Base-by-base conservation (phyloP, 2,113 vertebrate genomes). In the Orycteropus afer region DNA sequence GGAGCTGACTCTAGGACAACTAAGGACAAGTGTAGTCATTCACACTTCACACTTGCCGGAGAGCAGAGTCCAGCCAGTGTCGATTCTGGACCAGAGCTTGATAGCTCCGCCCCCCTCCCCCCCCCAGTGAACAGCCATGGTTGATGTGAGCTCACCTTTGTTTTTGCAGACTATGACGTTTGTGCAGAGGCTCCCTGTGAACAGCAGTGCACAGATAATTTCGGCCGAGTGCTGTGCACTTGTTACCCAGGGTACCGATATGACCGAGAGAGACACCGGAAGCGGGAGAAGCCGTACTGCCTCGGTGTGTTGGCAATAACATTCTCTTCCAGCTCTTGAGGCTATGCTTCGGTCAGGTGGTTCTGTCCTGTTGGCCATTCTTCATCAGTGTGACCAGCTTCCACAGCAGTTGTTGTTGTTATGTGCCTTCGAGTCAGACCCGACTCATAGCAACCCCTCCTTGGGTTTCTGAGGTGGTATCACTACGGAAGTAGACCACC, bases 161-260 rank as follows among this genome's bases (percentile, higher is more conserved):
- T 67, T 97, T 45, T 97, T 74, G 32, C 96, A 99, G 99, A 99
- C 92, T 99, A 99, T 5, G 99, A 99, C 7, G 99, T 99, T 71
- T 99, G 99, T 34, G 97, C 99, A 0, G 99, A 99, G 91, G 99
- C 99, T 71, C 99, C 99, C 57, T 99, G 99, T 0, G 99, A 99
- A 97, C 99, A 99, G 96, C 99, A 99, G 97, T 99, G 99, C 94
- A 99, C 99, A 0, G 99, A 99, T 92, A 99, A 99, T 96, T 99
- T 99, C 9, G 99, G 99, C 17, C 98, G 99, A 1, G 99, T 99
- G 37, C 97, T 99, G 20, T 99, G 99, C 96, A 99, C 99, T 1
- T 99, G 99, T 97, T 99, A 99, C 74, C 98, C 98, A 0, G 99
- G 99, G 18, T 99, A 99, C 96, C 99, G 99, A n/a, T 99, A 99